phyloP scores from a whole-genome alignment of 2,113 vertebrate species.

The Cromileptes altivelis region DNA sequence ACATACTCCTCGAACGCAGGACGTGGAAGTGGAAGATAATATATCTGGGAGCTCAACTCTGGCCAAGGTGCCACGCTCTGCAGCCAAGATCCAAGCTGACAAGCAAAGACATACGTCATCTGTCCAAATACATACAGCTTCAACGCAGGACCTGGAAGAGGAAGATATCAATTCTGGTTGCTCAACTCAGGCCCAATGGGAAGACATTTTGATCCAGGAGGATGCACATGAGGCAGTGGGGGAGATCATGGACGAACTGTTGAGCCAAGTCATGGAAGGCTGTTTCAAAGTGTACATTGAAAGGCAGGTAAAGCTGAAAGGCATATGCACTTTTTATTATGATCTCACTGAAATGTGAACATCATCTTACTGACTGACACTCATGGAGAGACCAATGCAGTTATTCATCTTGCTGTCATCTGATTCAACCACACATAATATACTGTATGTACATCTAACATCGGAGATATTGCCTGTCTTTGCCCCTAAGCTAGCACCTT shows the following conservation, averaged over 20 bases:
- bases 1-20: constrained; percentile 30
- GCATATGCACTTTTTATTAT: background rate
- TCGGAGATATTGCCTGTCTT: constrained; percentile 21
- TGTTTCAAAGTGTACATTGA: constrained; percentile 70
- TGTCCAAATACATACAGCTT: constrained; percentile 34
- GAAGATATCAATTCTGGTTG: constrained; percentile 72
- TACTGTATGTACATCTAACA: background rate
- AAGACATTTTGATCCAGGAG: constrained; percentile 72
- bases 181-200: constrained; percentile 80
- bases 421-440: background rate
- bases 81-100: constrained; percentile 76
- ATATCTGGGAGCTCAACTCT: constrained; percentile 74
- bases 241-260: constrained; percentile 82
- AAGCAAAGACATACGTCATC: constrained; percentile 37
- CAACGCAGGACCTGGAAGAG: constrained; percentile 23
- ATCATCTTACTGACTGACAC: background rate
- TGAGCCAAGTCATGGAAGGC: constrained; percentile 77
- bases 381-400: background rate
- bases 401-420: background rate
- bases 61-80: constrained; percentile 56
- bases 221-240: constrained; percentile 78
- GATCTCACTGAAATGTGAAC: background rate
- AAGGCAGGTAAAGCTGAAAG: constrained; percentile 81
- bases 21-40: constrained; percentile 57
- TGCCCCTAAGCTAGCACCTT: constrained; percentile 83